Evolutionary conservation across 2,888 invertebrate genomes (phyloP).

Genomic region (Drosophila glabriapex): DNA sequence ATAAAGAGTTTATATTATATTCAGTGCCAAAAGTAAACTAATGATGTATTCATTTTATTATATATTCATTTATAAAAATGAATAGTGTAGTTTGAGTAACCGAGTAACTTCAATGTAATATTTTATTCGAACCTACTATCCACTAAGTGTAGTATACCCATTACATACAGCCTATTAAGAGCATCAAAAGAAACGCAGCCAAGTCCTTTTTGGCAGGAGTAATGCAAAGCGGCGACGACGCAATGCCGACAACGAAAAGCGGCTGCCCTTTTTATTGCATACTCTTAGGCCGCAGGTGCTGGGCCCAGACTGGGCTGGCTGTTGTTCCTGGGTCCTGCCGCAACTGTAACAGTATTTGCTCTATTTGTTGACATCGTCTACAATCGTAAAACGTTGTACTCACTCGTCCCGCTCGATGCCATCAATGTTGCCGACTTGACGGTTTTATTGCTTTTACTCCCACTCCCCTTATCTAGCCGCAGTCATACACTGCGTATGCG

Average conservation of each 20-base stretch:
- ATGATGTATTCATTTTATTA: background rate
- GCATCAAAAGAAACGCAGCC: constrained; percentile 44
- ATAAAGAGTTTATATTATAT: no score
- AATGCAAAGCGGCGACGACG: constrained; percentile 62
- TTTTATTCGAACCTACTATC: background rate
- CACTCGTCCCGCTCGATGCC: constrained; percentile 31
- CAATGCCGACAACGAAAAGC: constrained; percentile 33
- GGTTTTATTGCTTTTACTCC: constrained; percentile 63
- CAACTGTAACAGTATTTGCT: constrained; percentile 45
- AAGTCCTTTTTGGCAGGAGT: constrained; percentile 38
- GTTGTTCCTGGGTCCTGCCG: background rate
- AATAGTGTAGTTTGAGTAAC: background rate
- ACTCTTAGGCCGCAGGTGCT: constrained; percentile 62
- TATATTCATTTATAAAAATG: background rate
- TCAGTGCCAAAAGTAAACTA: background rate
- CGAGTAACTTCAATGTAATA: background rate
- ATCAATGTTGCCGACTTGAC: constrained; percentile 62
- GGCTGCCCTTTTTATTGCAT: constrained; percentile 64
- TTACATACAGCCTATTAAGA: background rate
- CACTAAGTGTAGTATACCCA: background rate
- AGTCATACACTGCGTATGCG: constrained; percentile 58
- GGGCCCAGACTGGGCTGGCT: constrained; percentile 10
- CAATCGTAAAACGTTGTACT: constrained; percentile 36
- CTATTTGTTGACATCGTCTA: constrained; percentile 63
- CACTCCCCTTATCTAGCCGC: constrained; percentile 5